phyloP scores from a whole-genome alignment of 2,888 invertebrate genomes.

The Eucera pruinosa region DNA sequence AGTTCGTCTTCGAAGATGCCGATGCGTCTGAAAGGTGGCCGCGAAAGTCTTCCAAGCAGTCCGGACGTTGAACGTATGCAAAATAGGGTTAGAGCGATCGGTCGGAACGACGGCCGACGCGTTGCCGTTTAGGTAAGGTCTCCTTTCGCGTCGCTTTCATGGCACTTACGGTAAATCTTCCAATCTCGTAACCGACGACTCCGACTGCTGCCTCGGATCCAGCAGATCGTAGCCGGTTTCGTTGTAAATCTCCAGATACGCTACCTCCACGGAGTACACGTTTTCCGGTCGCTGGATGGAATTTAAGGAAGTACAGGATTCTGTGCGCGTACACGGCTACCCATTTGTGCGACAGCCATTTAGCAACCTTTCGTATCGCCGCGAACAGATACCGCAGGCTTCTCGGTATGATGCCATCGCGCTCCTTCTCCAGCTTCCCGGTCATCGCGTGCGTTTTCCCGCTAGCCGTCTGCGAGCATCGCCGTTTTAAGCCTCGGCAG shows the following conservation, averaged over 20 bases:
- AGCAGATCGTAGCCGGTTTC: conserved; percentile 86
- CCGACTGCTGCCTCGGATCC: conserved; percentile 79
- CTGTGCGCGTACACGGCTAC: neutral
- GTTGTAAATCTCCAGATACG: conserved; percentile 86
- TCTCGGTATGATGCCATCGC: conserved; percentile 85
- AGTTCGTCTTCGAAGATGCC: conserved; percentile 84
- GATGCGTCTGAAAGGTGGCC: conserved; percentile 82
- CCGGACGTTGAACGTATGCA: too few relatives aligned
- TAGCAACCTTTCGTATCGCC: conserved; percentile 82
- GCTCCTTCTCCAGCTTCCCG: conserved; percentile 83
- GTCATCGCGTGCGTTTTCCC: conserved; percentile 86
- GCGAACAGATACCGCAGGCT: conserved; percentile 85
- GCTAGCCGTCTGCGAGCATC: conserved; percentile 85
- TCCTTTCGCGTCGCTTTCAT: conserved; percentile 45
- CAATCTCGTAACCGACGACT: conserved; percentile 72
- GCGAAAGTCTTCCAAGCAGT: too few relatives aligned
- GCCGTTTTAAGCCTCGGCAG: too few relatives aligned
- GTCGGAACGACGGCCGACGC: conserved; percentile 43
- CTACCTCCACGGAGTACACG: conserved; percentile 83
- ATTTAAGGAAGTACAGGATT: conserved; percentile 31
- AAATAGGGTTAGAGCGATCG: too few relatives aligned
- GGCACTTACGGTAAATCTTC: conserved; percentile 85
- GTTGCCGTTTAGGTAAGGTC: conserved; percentile 22
- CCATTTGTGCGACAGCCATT: conserved; percentile 3
- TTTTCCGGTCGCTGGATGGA: conserved; percentile 78